Percentiles rank a stretch among this genome's conserved stretches.
These are phyloP conservation scores for Rhabdophis nuchalis DNA, from an alignment of 2,797 vertebrate species.

Conservation along the genomic window DNA sequence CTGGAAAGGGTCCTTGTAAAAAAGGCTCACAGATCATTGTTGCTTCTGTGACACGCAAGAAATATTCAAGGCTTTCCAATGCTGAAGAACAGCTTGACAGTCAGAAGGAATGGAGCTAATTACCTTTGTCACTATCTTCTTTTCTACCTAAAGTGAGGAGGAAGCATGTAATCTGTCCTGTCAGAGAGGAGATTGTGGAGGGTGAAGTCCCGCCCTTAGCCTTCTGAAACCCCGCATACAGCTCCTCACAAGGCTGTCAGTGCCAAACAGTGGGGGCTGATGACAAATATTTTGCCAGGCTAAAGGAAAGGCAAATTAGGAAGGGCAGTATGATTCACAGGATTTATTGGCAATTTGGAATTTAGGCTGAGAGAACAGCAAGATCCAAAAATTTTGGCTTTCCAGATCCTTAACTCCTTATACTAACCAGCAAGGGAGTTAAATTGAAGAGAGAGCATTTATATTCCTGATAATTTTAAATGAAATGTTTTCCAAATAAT, in stretches of 20 bases:
- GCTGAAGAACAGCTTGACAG: background rate
- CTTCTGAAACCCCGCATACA: background rate
- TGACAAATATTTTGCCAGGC: slow-evolving; percentile 10
- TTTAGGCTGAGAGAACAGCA: background rate
- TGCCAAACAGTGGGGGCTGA: background rate
- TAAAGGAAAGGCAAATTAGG: background rate
- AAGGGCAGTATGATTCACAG: background rate
- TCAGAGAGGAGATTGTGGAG: slow-evolving; percentile 16
- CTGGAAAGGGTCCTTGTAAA: background rate
- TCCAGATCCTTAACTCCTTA: background rate
- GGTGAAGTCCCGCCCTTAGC: background rate
- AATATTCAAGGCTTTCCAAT: background rate
- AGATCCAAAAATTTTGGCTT: background rate
- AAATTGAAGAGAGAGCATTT: background rate
- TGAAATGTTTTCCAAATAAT: background rate
- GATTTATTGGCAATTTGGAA: background rate
- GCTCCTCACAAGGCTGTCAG: background rate
- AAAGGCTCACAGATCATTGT: background rate
- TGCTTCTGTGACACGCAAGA: background rate
- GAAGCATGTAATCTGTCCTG: slow-evolving; percentile 45
- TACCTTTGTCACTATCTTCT: slow-evolving; percentile 41
- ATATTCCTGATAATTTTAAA: background rate
- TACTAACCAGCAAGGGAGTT: background rate
- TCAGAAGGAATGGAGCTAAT: slow-evolving; percentile 26
- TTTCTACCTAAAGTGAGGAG: slow-evolving; percentile 16